Evolutionary conservation across 2,888 invertebrate genomes (phyloP), one percentile per base, ranked within the genome.

Genomic region (Sylvicola fuscatus): DNA sequence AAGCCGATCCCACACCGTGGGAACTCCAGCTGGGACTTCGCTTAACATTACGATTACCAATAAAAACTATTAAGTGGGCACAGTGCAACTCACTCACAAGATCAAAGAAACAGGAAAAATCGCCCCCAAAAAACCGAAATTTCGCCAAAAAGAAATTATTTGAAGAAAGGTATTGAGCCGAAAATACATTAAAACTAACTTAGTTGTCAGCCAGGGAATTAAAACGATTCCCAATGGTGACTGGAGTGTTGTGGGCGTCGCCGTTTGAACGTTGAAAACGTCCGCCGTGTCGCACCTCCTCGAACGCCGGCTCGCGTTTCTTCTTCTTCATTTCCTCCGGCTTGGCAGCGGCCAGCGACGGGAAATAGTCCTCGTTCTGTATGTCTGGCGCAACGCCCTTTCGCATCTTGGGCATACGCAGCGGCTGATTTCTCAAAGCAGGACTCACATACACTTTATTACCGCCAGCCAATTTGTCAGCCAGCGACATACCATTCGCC

Each of bases 331-430:
- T 54, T 42, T 58, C 55, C 40, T 57, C 57, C 33, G 56, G 56
- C 16, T 37, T 40, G 36, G 53, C 56, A 40, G 54, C 57, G 40
- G 49, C 57, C 38, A 87, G 61, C 41, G 80, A 78, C 3, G 87
- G 87, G 62, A 87, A 89, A 56, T 73, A 78, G 49, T 83, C 79
- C 57, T 86, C 82, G 61, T 79, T 86, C 54, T 76, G 76, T 46
- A 89, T 81, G 60, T 87, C 86, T 1, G 87, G 87, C 12, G 83
- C 83, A 45, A 71, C 63, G 46, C 61, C 64, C 36, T 59, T 58
- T 39, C 62, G 56, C 10, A 54, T 32, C 40, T 49, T 45, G 15
- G n/a, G n/a, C n/a, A n/a, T n/a, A n/a, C n/a, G n/a, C n/a, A n/a
- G n/a, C n/a, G n/a, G n/a, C 28, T 38, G 41, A 40, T 41, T 39